phyloP scores from a whole-genome alignment of 2,113 vertebrate genomes.

The Conger conger region DNA sequence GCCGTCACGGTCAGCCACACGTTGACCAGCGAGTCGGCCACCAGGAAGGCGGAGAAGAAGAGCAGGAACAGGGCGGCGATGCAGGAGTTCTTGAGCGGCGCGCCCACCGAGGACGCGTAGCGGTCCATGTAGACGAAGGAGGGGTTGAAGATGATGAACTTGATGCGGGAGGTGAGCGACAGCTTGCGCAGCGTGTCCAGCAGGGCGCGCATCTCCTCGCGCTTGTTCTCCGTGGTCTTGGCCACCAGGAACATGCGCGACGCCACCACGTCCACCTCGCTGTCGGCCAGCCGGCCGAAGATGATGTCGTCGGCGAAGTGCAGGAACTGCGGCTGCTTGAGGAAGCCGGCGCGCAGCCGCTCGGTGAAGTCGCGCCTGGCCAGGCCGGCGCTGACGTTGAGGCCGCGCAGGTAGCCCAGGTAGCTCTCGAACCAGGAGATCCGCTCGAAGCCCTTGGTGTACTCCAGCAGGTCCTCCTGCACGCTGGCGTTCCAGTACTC shows the following conservation, averaged over 20 bases:
- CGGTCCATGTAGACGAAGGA: slow-evolving; percentile 98
- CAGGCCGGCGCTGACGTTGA: slow-evolving; percentile 87
- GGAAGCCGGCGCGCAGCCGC: slow-evolving; percentile 85
- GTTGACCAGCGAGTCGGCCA: slow-evolving; percentile 91
- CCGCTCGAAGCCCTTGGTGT: slow-evolving; percentile 93
- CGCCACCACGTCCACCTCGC: slow-evolving; percentile 90
- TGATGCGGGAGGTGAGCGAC: slow-evolving; percentile 94
- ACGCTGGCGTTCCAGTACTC: slow-evolving; percentile 98
- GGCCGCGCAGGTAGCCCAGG: slow-evolving; percentile 89
- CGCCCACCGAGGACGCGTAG: slow-evolving; percentile 94
- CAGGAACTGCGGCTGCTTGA: slow-evolving; percentile 84
- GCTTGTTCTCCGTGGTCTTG: slow-evolving; percentile 96
- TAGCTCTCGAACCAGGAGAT: slow-evolving; percentile 99
- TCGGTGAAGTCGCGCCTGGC: slow-evolving; percentile 91
- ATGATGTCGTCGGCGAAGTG: slow-evolving; percentile 98
- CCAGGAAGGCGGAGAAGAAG: slow-evolving; percentile 91
- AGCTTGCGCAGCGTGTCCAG: slow-evolving; percentile 93
- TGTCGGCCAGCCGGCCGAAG: slow-evolving; percentile 88
- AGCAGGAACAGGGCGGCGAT: slow-evolving; percentile 95
- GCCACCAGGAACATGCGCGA: slow-evolving; percentile 96
- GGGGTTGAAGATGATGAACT: slow-evolving; percentile 97
- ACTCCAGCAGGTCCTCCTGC: slow-evolving; percentile 92
- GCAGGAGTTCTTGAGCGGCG: slow-evolving; percentile 93
- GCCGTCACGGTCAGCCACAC: slow-evolving; percentile 93
- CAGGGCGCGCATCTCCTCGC: slow-evolving; percentile 95